Conservation (phyloP, 2,888 invertebrate species). For the Aspidiotus destructor region DNA sequence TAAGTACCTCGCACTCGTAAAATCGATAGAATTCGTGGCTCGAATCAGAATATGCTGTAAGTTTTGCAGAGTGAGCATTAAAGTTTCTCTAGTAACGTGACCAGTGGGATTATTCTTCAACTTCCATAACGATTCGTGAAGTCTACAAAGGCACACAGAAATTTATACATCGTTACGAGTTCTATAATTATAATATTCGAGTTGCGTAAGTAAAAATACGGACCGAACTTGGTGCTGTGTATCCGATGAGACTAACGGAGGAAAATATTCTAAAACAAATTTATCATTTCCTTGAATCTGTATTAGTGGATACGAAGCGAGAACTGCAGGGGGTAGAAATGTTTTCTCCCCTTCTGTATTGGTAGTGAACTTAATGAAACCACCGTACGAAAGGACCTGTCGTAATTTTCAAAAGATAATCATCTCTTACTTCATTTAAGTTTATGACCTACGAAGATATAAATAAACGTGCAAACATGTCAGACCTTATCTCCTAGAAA, state of each 20-base stretch:
- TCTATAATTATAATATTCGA: background rate
- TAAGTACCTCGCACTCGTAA: conserved; percentile 49
- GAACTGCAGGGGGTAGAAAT: conserved; percentile 45
- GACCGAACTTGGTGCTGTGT: conserved; percentile 48
- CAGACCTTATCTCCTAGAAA: conserved; percentile 72
- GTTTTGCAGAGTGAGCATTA: conserved; percentile 89
- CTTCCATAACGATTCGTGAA: conserved; percentile 74
- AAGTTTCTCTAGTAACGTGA: conserved; percentile 58
- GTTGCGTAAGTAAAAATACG: conserved; percentile 12
- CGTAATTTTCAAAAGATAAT: conserved; percentile 6
- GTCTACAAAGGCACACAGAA: conserved; percentile 37
- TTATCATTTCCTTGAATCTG: conserved; percentile 67
- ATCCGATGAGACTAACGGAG: conserved; percentile 42
- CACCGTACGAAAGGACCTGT: conserved; percentile 80
- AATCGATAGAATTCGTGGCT: conserved; percentile 56
- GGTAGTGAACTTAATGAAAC: conserved; percentile 67
- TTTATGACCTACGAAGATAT: background rate
- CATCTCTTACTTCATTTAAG: background rate
- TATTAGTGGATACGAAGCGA: conserved; percentile 64
- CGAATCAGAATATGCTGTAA: conserved; percentile 69
- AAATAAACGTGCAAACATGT: background rate
- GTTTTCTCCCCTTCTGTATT: conserved; percentile 56
- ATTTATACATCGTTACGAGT: background rate
- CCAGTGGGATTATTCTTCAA: conserved; percentile 48
- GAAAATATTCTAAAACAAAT: conserved; percentile 64